Percentiles rank a stretch among this genome's conserved stretches.
Conservation (phyloP, 2,797 vertebrate species). For the Protonibea diacanthus region DNA sequence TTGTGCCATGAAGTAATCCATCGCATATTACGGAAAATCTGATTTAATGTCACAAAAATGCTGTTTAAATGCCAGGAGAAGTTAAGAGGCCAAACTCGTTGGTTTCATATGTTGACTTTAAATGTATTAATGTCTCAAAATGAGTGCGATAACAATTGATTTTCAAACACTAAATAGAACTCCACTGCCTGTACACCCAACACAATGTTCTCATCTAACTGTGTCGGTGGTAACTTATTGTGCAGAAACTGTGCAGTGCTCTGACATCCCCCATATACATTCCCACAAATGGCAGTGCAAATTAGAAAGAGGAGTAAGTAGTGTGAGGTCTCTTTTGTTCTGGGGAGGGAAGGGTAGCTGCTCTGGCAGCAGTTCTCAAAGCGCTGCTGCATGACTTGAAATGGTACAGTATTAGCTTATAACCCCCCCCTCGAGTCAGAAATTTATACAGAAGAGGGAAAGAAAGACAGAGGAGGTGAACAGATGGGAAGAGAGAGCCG, state of each 20-base stretch:
- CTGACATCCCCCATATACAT: constrained; percentile 55
- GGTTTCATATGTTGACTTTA: constrained; percentile 38
- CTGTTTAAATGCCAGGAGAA: constrained; percentile 15
- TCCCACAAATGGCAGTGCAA: constrained; percentile 59
- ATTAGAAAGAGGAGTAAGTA: constrained; percentile 60
- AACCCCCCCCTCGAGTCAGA: constrained; percentile 60
- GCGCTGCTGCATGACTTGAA: constrained; percentile 54
- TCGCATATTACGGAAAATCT: constrained; percentile 59
- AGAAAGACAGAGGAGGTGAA: constrained; percentile 27
- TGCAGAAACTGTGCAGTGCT: constrained; percentile 35
- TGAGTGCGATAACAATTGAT: constrained; percentile 19
- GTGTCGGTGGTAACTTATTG: constrained; percentile 33
- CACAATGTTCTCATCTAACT: constrained; percentile 13
- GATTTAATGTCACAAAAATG: constrained; percentile 64
- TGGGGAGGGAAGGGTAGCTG: constrained; percentile 23
- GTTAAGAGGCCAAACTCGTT: constrained; percentile 31
- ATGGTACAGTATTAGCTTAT: constrained; percentile 66
- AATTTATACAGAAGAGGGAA: constrained; percentile 51
- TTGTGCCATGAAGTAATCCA: constrained; percentile 52
- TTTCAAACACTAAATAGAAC: constrained; percentile 4
- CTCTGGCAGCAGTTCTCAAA: constrained; percentile 74
- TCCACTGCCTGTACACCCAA: not conserved
- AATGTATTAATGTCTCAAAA: constrained; percentile 41
- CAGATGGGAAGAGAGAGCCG: constrained; percentile 25
- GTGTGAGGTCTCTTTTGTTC: constrained; percentile 71